phyloP scores from a whole-genome alignment of 2,888 invertebrate species.

The Drosophila kokeensis region DNA sequence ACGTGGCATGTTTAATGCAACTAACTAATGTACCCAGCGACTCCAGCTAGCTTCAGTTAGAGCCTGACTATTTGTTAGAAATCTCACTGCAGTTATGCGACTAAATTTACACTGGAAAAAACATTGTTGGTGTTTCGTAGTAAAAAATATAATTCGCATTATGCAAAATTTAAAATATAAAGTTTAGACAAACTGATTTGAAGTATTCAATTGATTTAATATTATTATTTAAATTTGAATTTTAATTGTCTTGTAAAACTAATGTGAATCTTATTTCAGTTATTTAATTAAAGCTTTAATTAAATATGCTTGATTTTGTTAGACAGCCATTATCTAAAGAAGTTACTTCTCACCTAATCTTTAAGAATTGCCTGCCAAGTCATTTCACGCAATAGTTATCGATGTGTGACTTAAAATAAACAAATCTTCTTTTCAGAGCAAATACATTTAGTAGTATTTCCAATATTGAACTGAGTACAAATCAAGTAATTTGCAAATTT shows the following conservation, averaged over 20 bases:
- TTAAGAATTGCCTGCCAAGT: background rate
- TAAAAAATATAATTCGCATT: background rate
- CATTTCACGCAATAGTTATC: background rate
- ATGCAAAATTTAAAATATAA: background rate
- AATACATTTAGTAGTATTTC: background rate
- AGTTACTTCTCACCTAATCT: background rate
- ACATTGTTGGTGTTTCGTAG: background rate
- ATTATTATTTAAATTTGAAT: background rate
- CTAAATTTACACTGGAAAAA: slow-evolving; percentile 2
- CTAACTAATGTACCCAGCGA: slow-evolving; percentile 30
- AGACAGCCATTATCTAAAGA: background rate
- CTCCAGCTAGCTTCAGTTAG: background rate
- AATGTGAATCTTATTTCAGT: background rate
- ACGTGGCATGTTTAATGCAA: slow-evolving; percentile 61
- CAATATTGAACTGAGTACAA: background rate
- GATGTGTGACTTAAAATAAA: background rate
- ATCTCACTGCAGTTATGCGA: slow-evolving; percentile 10
- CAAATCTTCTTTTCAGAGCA: background rate
- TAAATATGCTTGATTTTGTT: background rate
- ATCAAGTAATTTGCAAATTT: background rate
- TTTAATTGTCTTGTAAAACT: background rate
- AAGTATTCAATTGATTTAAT: background rate
- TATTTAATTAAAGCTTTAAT: background rate
- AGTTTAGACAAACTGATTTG: too few species aligned
- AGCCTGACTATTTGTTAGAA: slow-evolving; percentile 1